phyloP scores from a whole-genome alignment of 1,140 invertebrate species.

The Drosophila takahashii region DNA sequence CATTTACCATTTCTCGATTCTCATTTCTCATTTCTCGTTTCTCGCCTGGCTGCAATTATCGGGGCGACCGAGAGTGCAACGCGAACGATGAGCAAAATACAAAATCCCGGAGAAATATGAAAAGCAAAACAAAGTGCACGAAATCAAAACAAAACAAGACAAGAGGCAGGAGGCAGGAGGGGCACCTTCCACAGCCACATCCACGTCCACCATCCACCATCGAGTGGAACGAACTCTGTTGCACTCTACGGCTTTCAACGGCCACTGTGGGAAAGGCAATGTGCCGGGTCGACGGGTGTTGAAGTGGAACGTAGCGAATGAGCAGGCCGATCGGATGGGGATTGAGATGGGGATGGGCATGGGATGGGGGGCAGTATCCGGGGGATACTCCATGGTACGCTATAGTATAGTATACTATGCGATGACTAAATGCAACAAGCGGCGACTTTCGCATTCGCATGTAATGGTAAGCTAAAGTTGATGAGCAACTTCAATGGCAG shows the following conservation, averaged over 20 bases:
- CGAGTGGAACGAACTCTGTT: conserved; percentile 81
- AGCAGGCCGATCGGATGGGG: conserved; percentile 32
- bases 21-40: conserved; percentile 3
- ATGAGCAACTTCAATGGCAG: conserved; percentile 73
- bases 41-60: conserved; percentile 45
- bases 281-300: conserved; percentile 69
- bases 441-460: conserved; percentile 64
- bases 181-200: conserved; percentile 5
- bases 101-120: conserved; percentile 80
- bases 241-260: conserved; percentile 55
- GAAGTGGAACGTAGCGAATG: conserved; percentile 75
- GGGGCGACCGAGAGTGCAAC: conserved; percentile 9
- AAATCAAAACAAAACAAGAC: conserved; percentile 74
- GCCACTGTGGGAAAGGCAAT: conserved; percentile 70
- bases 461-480: conserved; percentile 68
- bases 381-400: conserved; percentile 15
- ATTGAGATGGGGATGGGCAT: not conserved
- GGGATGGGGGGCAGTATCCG: not conserved
- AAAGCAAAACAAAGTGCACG: conserved; percentile 79
- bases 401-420: conserved; percentile 9
- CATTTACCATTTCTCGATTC: conserved; percentile 1
- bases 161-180: not conserved
- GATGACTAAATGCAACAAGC: conserved; percentile 81
- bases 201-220: not conserved
- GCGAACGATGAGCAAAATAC: conserved; percentile 77